Percentiles rank a stretch among this genome's conserved stretches.
Conservation (phyloP, 1,140 invertebrate species). For the Ips typographus region DNA sequence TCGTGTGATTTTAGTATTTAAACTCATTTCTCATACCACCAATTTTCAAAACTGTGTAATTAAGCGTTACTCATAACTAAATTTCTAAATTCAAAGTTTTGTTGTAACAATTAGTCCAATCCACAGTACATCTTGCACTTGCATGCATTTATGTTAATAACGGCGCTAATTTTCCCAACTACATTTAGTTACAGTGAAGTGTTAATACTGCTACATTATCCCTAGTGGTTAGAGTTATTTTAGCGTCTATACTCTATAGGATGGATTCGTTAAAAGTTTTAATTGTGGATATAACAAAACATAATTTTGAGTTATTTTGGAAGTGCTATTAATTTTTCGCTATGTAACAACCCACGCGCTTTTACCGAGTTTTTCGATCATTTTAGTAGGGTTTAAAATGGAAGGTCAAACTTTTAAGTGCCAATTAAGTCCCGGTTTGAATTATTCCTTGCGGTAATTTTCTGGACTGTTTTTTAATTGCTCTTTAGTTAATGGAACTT, state of each 20-base stretch:
- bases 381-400: not conserved
- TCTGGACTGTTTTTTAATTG: not conserved
- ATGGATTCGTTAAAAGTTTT: not conserved
- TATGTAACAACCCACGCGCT: not conserved
- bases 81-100: too few relatives aligned
- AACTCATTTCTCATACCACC: too few relatives aligned
- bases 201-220: not conserved
- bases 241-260: too few relatives aligned
- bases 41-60: too few relatives aligned
- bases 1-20: too few relatives aligned
- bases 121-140: not conserved
- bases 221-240: not conserved
- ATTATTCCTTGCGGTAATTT: not conserved
- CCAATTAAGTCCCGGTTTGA: constrained; percentile 3
- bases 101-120: not conserved
- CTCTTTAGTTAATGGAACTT: not conserved
- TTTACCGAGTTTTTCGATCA: not conserved
- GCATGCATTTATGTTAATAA: not conserved
- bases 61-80: too few relatives aligned
- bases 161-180: not conserved
- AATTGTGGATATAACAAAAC: not conserved
- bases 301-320: not conserved
- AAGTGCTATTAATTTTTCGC: not conserved
- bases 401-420: constrained; percentile 7
- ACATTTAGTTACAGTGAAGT: not conserved